phyloP scores from a whole-genome alignment of 2,888 invertebrate genomes.

The Lymantria dispar region DNA sequence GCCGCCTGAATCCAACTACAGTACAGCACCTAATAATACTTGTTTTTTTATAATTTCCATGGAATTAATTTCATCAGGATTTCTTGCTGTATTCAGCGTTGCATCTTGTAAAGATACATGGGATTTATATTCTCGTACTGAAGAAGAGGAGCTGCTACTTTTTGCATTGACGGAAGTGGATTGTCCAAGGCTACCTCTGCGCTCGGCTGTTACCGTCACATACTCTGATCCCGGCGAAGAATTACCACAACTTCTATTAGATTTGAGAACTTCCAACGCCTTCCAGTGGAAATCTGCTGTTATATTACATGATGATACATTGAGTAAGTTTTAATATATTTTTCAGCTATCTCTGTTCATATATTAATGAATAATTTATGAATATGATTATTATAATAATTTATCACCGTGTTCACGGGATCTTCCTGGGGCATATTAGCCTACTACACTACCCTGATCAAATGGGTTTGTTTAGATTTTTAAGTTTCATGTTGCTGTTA shows the following conservation, averaged over 20 bases:
- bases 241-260: slow-evolving; percentile 89
- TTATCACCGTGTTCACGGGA: no score
- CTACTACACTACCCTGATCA: no score
- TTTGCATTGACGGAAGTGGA: slow-evolving; percentile 90
- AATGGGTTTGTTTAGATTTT: no score
- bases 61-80: slow-evolving; percentile 72
- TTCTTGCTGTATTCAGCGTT: slow-evolving; percentile 87
- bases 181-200: slow-evolving; percentile 87
- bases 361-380: no score
- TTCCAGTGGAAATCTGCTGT: slow-evolving; percentile 88
- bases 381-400: no score
- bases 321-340: slow-evolving; percentile 79
- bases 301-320: slow-evolving; percentile 87
- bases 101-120: slow-evolving; percentile 90
- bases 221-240: slow-evolving; percentile 87
- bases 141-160: slow-evolving; percentile 85
- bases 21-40: background rate
- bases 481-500: no score
- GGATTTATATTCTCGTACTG: slow-evolving; percentile 84
- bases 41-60: background rate
- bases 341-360: no score
- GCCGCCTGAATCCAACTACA: no score
- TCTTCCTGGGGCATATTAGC: no score
- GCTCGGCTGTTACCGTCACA: slow-evolving; percentile 87
- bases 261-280: slow-evolving; percentile 85